Conservation (phyloP, 2,113 vertebrate genomes). For the Nanger granti region DNA sequence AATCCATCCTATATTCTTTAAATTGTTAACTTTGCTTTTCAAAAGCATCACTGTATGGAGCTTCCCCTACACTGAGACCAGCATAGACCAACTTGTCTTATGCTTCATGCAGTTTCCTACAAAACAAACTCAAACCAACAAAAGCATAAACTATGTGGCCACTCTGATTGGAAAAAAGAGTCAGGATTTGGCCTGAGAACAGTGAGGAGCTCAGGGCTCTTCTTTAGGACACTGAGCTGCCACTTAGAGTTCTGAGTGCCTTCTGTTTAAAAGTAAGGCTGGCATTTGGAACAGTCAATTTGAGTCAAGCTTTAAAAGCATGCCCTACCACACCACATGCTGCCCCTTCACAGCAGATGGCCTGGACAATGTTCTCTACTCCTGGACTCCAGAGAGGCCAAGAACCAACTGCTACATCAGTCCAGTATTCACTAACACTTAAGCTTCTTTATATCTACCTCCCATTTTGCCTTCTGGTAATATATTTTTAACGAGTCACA, state of each 20-base stretch:
- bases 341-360: neutral
- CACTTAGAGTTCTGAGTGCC: neutral
- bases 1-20: neutral
- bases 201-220: neutral
- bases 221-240: neutral
- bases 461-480: neutral
- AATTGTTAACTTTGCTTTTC: neutral
- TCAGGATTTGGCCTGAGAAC: neutral
- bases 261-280: neutral
- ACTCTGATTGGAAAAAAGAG: neutral
- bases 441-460: neutral
- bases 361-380: neutral
- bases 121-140: constrained; percentile 30
- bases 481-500: neutral
- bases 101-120: neutral
- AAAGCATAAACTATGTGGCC: neutral
- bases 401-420: neutral
- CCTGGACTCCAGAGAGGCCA: neutral
- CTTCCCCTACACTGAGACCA: neutral
- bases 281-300: neutral
- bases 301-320: neutral
- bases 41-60: neutral
- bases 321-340: neutral
- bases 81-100: neutral
- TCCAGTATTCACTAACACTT: neutral